Percentiles rank a stretch among this genome's conserved stretches.
Conservation (phyloP, 2,113 vertebrate species). For the Rhadina sibilatrix region DNA sequence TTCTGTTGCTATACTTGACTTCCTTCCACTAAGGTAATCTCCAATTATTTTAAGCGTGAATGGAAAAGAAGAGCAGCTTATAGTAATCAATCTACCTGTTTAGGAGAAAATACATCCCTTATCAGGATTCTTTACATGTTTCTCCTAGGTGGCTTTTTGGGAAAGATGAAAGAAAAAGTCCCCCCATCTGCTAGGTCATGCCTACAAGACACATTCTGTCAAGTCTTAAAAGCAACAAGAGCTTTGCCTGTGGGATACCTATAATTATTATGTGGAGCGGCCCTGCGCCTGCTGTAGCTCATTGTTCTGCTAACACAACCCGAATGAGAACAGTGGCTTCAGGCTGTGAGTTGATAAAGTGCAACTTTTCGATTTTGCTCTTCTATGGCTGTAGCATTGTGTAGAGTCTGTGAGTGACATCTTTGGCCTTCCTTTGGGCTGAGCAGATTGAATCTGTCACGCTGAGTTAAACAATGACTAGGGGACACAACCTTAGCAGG, state of each 20-base stretch:
- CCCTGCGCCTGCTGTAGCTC: constrained; percentile 74
- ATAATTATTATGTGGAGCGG: constrained; percentile 79
- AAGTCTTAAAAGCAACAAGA: constrained; percentile 81
- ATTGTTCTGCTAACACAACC: constrained; percentile 80
- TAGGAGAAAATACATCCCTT: constrained; percentile 77
- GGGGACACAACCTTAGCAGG: constrained; percentile 79
- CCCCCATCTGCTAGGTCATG: constrained; percentile 84
- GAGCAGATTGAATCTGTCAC: constrained; percentile 89
- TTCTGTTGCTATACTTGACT: constrained; percentile 77
- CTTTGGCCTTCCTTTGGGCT: constrained; percentile 76
- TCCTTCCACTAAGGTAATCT: constrained; percentile 65
- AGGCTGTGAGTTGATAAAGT: constrained; percentile 85
- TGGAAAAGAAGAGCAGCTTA: constrained; percentile 73
- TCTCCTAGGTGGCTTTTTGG: constrained; percentile 78
- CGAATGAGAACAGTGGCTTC: constrained; percentile 80
- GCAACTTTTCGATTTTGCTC: constrained; percentile 84
- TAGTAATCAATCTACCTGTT: constrained; percentile 74
- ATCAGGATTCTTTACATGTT: constrained; percentile 78
- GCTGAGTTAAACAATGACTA: constrained; percentile 85
- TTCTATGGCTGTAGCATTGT: constrained; percentile 74
- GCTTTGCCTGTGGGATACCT: constrained; percentile 84
- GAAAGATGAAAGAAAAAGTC: constrained; percentile 77
- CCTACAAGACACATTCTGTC: constrained; percentile 84
- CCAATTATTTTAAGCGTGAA: constrained; percentile 74
- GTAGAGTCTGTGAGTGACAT: constrained; percentile 76